Base-by-base conservation (phyloP, 2,113 vertebrate species). In the Australoheros scitulus region DNA sequence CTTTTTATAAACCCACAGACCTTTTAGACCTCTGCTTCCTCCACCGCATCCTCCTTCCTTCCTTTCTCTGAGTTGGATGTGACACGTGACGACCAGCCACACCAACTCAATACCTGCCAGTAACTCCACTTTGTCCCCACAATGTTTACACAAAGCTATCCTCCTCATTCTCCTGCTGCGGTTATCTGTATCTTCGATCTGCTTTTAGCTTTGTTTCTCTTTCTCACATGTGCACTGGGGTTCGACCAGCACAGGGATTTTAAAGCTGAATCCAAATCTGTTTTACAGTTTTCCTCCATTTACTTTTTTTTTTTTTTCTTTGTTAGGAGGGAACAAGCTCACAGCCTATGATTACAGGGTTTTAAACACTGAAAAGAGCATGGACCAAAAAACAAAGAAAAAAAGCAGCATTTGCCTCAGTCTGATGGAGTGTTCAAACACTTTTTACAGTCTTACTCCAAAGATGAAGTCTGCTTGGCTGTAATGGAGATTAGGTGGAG, bases 71-170 rank as follows among this genome's bases (percentile, higher is more conserved):
- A 84, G 76, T 36, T 85, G 1, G 75, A 72, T 82, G 79, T 76
- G 60, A 57, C 47, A 22, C 36, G 22, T 47, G 78, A 56, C 13
- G 6, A 65, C 3, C 72, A 6, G 38, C 38, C 82, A 10, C 77
- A 58, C 78, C 85, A 80, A 36, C 82, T 80, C 82, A 70, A 32
- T 18, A 61, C 63, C 90, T 79, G 87, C 61, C 84, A 76, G 79
- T 76, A n/a, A n/a, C 8, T 61, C 26, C 75, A 41, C 70, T 50
- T 38, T 7, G 34, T 36, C 61, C 24, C 22, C 56, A 32, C 17
- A 1, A 32, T 32, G 58, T 84, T 76, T 77, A 84, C 83, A 50
- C 78, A 11, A 11, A 78, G 59, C 76, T 61, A 32, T 61, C 34
- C 13, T 43, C 24, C 58, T 26, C 13, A 15, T 41, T 50, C 55